Percentiles rank a stretch among this genome's conserved stretches.
Conservation (phyloP, 2,888 invertebrate species). For the Rhyacophila evoluta region DNA sequence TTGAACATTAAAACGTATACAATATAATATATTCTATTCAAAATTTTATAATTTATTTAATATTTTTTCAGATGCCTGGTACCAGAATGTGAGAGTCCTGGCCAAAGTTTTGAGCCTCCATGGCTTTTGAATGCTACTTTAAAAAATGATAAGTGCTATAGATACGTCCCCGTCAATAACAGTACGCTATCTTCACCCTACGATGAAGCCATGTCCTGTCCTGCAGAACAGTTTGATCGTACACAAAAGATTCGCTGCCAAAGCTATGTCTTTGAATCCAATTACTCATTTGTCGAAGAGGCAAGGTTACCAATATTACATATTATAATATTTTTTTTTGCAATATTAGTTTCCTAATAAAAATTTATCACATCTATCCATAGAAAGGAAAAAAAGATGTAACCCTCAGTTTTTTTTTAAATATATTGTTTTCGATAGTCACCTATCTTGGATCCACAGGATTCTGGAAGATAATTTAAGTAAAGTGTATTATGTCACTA, state of each 20-base stretch:
- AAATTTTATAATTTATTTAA: neutral
- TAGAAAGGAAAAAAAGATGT: too few relatives aligned
- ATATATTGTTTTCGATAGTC: too few relatives aligned
- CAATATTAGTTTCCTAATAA: too few relatives aligned
- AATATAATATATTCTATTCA: too few relatives aligned
- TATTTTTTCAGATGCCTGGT: conserved; percentile 47
- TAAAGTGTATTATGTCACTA: too few relatives aligned
- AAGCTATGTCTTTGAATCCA: conserved; percentile 28
- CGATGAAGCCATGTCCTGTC: conserved; percentile 10
- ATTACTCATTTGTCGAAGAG: conserved; percentile 41
- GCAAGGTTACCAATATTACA: neutral
- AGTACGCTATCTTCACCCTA: neutral
- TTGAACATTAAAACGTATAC: too few relatives aligned
- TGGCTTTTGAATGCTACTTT: conserved; percentile 59
- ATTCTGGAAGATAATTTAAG: too few relatives aligned
- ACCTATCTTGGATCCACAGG: too few relatives aligned
- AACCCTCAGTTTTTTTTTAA: too few relatives aligned
- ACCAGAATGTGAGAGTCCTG: conserved; percentile 49
- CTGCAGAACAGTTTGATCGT: conserved; percentile 31
- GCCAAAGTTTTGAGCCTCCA: conserved; percentile 55
- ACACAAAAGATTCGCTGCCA: neutral
- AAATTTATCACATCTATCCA: too few relatives aligned
- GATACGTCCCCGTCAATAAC: neutral
- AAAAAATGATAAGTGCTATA: conserved; percentile 45
- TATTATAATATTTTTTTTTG: neutral